Conservation (phyloP, 1,140 invertebrate genomes). For the Lordiphosa stackelbergi region DNA sequence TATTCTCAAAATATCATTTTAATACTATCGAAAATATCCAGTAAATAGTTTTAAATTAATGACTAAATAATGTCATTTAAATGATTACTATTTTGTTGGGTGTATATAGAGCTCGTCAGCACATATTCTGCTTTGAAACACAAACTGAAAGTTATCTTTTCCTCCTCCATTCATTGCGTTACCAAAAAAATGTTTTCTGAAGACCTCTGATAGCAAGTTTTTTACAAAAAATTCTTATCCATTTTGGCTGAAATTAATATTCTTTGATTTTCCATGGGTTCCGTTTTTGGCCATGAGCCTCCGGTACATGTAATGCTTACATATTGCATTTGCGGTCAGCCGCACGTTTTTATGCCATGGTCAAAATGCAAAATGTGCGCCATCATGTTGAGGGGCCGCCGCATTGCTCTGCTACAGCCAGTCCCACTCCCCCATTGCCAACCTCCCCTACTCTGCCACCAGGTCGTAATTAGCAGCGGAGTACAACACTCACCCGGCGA, state of each 20-base stretch:
- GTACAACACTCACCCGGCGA: constrained; percentile 57
- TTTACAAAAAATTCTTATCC: no score
- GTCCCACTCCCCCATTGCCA: neutral
- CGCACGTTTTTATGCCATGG: constrained; percentile 61
- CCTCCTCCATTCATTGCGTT: neutral
- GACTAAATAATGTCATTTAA: no score
- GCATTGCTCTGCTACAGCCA: neutral
- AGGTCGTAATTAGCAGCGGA: constrained; percentile 65
- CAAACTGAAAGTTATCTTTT: no score
- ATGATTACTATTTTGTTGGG: no score
- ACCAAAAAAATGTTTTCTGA: neutral
- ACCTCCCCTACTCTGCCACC: constrained; percentile 1
- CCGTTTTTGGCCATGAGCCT: constrained; percentile 8
- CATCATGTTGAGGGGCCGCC: constrained; percentile 52
- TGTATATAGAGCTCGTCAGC: no score
- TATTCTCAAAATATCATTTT: no score
- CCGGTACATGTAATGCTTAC: constrained; percentile 7
- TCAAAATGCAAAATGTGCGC: constrained; percentile 62
- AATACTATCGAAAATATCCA: no score
- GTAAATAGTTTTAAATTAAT: no score
- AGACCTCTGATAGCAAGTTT: neutral
- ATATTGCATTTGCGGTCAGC: constrained; percentile 58
- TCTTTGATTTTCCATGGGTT: neutral
- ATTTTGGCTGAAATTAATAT: neutral
- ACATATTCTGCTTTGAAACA: no score